Evolutionary conservation across 2,797 vertebrate species (phyloP), one percentile per base, ranked within the genome.

Genomic region (Cacajao melanocephalus): DNA sequence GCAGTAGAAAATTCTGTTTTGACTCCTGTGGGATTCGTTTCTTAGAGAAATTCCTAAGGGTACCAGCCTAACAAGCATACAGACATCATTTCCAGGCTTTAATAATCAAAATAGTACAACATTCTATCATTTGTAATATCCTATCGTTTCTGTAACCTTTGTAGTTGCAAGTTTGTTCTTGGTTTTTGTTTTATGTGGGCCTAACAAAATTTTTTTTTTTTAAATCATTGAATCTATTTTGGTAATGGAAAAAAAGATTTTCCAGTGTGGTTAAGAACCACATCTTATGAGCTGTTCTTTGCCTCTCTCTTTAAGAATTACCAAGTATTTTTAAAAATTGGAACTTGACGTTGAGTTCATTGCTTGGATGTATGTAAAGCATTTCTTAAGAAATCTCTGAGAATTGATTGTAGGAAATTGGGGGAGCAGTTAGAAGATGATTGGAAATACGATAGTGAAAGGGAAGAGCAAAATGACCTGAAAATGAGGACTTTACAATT

Each of bases 201-300:
- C 55, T 89, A 55, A 94, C 75, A 44, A 39, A 39, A 2, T 39
- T 39, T 39, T 39, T 39, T 39, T 39, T 3, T 39, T 39, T 39
- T 39, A 58, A 86, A 76, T 78, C n/a, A 86, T 79, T 94, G 84
- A 92, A 58, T 95, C 96, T 97, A 55, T 96, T 96, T 97, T 96
- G 88, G 85, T 96, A 94, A 95, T 94, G 90, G 93, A 96, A 97
- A 96, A 64, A 95, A 95, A 94, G n/a, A 97, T 82, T 97, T 97
- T 97, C 87, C 78, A 97, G 4, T 96, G 90, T 92, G 78, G 89
- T 97, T 94, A 90, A 64, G 67, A 96, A 94, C 90, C 92, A 64
- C 76, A 89, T 94, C 70, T 96, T 95, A 85, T 76, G 13, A 96
- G 61, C 93, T 98, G 79, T 95, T 93, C 82, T 97, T 93, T 98